These are phyloP conservation scores for Sminthurinus aureus DNA, from an alignment of 2,888 invertebrate genomes.

Conservation along the genomic window DNA sequence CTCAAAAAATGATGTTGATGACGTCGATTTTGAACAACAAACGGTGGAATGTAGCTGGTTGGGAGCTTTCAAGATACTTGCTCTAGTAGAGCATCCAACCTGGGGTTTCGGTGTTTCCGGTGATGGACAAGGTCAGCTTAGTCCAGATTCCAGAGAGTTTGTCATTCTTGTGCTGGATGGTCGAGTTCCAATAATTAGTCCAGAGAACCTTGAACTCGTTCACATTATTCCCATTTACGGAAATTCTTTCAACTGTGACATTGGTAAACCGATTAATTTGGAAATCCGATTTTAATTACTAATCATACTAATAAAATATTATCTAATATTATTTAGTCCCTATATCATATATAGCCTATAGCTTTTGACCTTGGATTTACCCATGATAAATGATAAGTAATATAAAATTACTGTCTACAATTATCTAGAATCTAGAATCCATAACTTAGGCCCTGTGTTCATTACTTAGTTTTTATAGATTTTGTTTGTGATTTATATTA, in stretches of 20 bases:
- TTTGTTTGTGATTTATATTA: too few relatives aligned
- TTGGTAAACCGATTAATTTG: slow-evolving; percentile 65
- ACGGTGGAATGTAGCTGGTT: slow-evolving; percentile 60
- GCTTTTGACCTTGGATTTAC: too few relatives aligned
- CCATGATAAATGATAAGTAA: too few relatives aligned
- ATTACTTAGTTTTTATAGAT: too few relatives aligned
- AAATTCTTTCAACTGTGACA: slow-evolving; percentile 76
- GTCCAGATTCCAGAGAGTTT: slow-evolving; percentile 57
- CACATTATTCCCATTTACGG: slow-evolving; percentile 81
- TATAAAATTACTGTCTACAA: too few relatives aligned
- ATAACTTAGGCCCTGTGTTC: too few relatives aligned
- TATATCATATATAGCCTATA: too few relatives aligned
- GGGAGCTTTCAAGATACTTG: slow-evolving; percentile 67
- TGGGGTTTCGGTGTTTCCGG: slow-evolving; percentile 29
- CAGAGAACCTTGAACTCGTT: slow-evolving; percentile 76
- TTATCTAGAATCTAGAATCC: too few relatives aligned
- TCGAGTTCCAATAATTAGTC: slow-evolving; percentile 49
- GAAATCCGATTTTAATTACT: background rate
- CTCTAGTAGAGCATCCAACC: slow-evolving; percentile 69
- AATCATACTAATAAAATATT: background rate
- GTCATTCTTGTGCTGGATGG: slow-evolving; percentile 56
- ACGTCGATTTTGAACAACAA: too few relatives aligned
- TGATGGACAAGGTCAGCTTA: slow-evolving; percentile 13
- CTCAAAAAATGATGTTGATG: background rate
- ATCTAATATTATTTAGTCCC: too few relatives aligned